Percentiles rank a stretch among this genome's conserved stretches.
Evolutionary conservation across 2,113 vertebrate species (phyloP).

Genomic region (human (Homo sapiens)): DNA sequence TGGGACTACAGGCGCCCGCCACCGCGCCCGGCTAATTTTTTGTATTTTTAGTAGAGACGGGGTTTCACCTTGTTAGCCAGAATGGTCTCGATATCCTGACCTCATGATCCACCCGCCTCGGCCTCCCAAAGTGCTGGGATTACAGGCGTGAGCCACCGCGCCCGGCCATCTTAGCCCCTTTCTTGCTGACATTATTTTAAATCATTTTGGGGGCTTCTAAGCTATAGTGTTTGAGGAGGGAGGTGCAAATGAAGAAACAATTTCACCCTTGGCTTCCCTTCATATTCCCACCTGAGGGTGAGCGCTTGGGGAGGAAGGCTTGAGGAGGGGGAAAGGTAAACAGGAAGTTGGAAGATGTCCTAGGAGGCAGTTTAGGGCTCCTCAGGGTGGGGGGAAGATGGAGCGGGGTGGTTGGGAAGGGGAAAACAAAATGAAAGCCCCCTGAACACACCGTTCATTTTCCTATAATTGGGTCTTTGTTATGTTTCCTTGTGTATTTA

Average conservation of each 20-base stretch:
- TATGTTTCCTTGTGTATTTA: background rate
- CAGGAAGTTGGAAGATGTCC: no score
- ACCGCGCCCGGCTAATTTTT: no score
- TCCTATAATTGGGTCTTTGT: background rate
- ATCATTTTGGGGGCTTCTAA: background rate
- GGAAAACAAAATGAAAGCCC: background rate
- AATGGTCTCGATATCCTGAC: no score
- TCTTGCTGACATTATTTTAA: background rate
- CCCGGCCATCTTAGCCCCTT: background rate
- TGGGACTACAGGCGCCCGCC: no score
- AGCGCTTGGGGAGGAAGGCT: background rate
- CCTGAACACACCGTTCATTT: background rate
- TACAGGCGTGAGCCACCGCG: no score
- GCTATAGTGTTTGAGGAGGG: background rate
- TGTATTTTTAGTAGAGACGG: no score
- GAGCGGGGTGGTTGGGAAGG: background rate
- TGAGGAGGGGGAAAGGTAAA: background rate
- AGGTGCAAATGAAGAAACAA: background rate
- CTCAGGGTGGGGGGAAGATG: background rate
- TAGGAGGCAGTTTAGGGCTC: background rate
- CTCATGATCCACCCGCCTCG: no score
- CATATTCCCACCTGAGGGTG: background rate
- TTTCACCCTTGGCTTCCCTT: background rate
- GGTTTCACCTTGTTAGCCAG: no score
- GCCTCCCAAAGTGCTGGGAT: no score